Evolutionary conservation across 30 jellyfish, hydroid and myxozoan genomes (phyloP), one percentile per base, ranked within the genome.

Genomic region (Chironex yamaguchii): DNA sequence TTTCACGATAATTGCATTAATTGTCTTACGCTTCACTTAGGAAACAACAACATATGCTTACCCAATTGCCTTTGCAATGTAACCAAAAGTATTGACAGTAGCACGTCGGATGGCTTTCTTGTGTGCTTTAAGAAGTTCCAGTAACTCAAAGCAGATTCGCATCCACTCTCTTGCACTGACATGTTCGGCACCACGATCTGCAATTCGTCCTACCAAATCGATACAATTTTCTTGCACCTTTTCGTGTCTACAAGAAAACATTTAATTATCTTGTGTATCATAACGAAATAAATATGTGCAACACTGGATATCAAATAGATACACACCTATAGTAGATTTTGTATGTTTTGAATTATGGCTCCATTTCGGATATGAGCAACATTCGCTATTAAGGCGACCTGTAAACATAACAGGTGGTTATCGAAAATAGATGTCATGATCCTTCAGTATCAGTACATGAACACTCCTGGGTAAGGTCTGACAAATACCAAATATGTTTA

Each of bases 101-200:
- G 99, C 99, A 30, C 99, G 90, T 17, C 99, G 97, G 80, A 95
- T 95, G 21, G 99, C 97, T 70, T 95, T 95, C 85, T 95, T 95
- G 83, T 95, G 99, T 25, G 99, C 99, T 51, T 95, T 95, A 53
- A 95, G 64, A 30, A 95, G 62, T 64, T 95, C 99, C 29, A 95
- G 86, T 30, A 95, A 89, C 68, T 95, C 99, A 69, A 95, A 95
- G 70, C 99, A 95, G 72, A 95, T 95, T 63, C 99, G 36, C 99
- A 95, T 95, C 99, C 99, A 95, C 69, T 95, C 99, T 14, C 99
- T 62, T 0, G 99, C 99, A 49, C 97, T 84, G 24, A 95, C 99
- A 49, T 95, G 99, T 53, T 95, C 99, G 25, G 99, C 97, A 67
- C 99, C 99, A n/a, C 99, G 97, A 81, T 95, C 99, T 1, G 99